Base-by-base conservation (phyloP, 2,113 vertebrate genomes). In the Pterophyllum scalare region DNA sequence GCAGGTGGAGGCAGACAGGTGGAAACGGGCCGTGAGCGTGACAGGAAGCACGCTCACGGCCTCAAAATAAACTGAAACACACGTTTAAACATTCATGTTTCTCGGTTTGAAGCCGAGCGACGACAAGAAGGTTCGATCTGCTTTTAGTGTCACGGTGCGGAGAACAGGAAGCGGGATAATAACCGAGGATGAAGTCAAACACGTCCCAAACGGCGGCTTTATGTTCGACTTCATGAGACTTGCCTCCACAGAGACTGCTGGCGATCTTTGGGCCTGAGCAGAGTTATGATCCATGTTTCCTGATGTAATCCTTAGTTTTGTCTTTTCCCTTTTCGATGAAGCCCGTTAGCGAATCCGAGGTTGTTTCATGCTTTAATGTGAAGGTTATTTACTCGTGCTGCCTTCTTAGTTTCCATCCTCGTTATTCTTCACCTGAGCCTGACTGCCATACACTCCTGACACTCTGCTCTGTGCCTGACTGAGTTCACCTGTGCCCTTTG, bases 11-110 rank as follows among this genome's bases (percentile, higher is more conserved):
- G 38, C 8, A n/a, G 17, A 40, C 77, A 59, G 61, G 75, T 40
- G 54, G 24, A n/a, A 19, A 52, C 77, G 60, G 26, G 24, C 31
- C 8, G 52, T 67, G 33, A 56, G n/a, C 11, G 60, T 43, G 84
- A 83, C 13, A 35, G 13, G 81, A 86, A 33, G 31, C 75, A 77
- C 64, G 10, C 24, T 72, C 35, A 9, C 35, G 9, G 35, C 35
- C 46, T 52, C 31, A 52, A 54, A 72, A 72, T 31, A n/a, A 31
- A n/a, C 8, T 24, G n/a, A 26, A 17, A 60, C 75, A 75, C 0
- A 0, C 17, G 54, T 43, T 88, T 26, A 85, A 85, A 86, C 15
- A 86, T 77, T 86, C 35, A 79, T 60, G 79, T 35, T 43, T 76
- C 59, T 79, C 79, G n/a, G 83, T 82, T 76, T 82, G 76, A 79